Percentiles rank a stretch among this genome's conserved stretches.
phyloP scores from a whole-genome alignment of 2,113 vertebrate genomes.

The Todiramphus saurophagus region DNA sequence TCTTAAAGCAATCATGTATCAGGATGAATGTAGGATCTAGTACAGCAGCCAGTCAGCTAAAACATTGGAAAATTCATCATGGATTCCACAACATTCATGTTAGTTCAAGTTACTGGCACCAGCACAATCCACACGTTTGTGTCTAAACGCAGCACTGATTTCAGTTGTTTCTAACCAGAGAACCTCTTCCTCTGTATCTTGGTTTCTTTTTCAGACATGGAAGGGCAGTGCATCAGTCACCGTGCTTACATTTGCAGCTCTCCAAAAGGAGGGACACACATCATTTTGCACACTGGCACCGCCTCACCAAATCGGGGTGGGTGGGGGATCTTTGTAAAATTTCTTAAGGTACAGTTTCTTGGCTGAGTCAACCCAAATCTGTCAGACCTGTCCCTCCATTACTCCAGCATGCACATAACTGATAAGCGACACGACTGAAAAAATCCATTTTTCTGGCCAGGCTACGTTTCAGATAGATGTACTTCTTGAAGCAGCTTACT shows the following conservation, averaged over 20 bases:
- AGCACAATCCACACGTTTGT: neutral
- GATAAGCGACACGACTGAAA: neutral
- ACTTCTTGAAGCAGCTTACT: neutral
- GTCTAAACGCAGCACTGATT: neutral
- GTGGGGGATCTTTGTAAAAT: neutral
- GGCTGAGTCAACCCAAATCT: neutral
- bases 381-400: neutral
- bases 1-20: neutral
- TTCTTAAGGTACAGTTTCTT: neutral
- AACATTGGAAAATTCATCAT: neutral
- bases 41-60: neutral
- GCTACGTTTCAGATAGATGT: neutral
- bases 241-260: neutral
- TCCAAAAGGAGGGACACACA: neutral
- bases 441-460: neutral
- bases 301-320: neutral
- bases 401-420: accelerated
- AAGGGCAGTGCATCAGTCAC: neutral
- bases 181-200: neutral
- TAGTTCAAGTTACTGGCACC: neutral
- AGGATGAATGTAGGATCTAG: neutral
- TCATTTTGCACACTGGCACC: neutral
- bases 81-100: neutral
- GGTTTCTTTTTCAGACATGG: neutral
- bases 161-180: neutral